Evolutionary conservation across 2,113 vertebrate species (phyloP), one percentile per base, ranked within the genome.

Genomic region (Menidia beryllina): DNA sequence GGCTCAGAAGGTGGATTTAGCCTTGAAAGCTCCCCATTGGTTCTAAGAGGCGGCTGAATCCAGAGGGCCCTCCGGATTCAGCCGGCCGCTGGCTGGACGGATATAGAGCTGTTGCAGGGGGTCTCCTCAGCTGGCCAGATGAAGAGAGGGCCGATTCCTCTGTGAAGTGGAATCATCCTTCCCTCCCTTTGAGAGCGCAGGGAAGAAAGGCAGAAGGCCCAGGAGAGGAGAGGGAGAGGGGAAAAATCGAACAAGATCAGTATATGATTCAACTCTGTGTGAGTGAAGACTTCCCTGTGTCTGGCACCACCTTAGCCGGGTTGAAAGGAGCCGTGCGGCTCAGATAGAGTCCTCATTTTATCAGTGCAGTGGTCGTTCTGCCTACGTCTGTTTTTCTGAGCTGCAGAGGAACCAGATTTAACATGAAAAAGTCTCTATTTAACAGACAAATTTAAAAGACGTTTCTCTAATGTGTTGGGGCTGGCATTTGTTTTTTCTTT

Each of bases 181-280:
- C 65, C 69, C 75, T 74, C 75, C 79, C 88, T 93, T 91, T 91
- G 88, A 92, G 87, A 73, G 68, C 21, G 0, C 2, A 3, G 52
- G 89, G 85, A 89, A 90, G 79, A 88, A 88, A 84, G 79, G 72
- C 70, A 75, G 86, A 76, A 72, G 34, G 74, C 82, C 65, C 21
- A 84, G 79, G 73, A 78, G 54, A 76, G 72, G 47, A 34, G 61
- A 34, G 43, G 53, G 47, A 39, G 55, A 52, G 45, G n/a, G 11
- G 10, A 38, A 34, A 93, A 93, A 94, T 94, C 89, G 91, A 94
- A 94, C 90, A 88, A 90, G 91, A 90, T 92, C 87, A 83, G 85
- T 87, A 88, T 89, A 83, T 91, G 84, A 89, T 91, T 90, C 75
- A 85, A 80, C 81, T 87, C 74, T 67, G 81, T 84, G 74, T 75